A percentile compares a stretch with the other conserved stretches of the same genome.
Conservation (phyloP, 2,888 invertebrate genomes). For the Neuroscelio doddi region DNA sequence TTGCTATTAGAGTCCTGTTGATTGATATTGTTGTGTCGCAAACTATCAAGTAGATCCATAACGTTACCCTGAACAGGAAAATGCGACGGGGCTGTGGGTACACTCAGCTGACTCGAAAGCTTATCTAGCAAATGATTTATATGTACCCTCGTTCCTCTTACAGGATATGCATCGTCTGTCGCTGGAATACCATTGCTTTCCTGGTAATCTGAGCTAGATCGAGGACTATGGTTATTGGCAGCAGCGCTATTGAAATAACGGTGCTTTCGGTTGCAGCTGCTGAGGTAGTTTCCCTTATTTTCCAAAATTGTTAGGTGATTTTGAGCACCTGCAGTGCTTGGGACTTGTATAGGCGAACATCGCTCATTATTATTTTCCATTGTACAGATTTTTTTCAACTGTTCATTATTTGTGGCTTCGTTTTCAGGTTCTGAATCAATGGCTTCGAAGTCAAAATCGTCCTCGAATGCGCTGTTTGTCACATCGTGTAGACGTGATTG, state of each 20-base stretch:
- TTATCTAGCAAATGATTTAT: conserved; percentile 65
- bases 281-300: conserved; percentile 15
- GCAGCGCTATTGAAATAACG: background rate
- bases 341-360: conserved; percentile 28
- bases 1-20: conserved; percentile 15
- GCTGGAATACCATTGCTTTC: conserved; percentile 20
- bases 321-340: background rate
- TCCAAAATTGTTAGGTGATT: conserved; percentile 5
- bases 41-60: conserved; percentile 57
- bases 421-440: conserved; percentile 53
- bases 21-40: conserved; percentile 52
- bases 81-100: conserved; percentile 49
- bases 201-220: conserved; percentile 16
- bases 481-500: conserved; percentile 75
- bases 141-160: conserved; percentile 61
- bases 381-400: too few relatives aligned
- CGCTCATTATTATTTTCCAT: conserved; percentile 27
- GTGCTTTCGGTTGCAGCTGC: conserved; percentile 19
- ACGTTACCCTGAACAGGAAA: conserved; percentile 53
- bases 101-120: conserved; percentile 56
- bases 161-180: conserved; percentile 46
- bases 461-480: conserved; percentile 74
- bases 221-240: conserved; percentile 5
- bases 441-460: conserved; percentile 75
- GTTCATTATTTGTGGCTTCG: conserved; percentile 49